A percentile compares a stretch with the other conserved stretches of the same genome.
Evolutionary conservation across 2,113 vertebrate species (phyloP).

Genomic region (Oostethus manadensis): DNA sequence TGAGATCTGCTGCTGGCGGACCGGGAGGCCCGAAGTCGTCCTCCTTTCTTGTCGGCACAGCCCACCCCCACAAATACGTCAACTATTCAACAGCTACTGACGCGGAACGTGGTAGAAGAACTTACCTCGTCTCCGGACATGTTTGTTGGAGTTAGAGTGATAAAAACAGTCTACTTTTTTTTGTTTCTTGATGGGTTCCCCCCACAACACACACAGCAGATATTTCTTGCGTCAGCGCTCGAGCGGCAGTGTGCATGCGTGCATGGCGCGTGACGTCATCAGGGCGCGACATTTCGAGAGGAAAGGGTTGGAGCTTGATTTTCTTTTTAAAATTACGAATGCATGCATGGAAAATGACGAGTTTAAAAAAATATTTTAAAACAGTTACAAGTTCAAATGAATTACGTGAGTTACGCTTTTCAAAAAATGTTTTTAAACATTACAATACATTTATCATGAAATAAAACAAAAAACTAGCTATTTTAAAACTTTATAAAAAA

Average conservation of each 20-base stretch:
- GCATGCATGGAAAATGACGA: too few species aligned
- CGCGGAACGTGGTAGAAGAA: fast-evolving
- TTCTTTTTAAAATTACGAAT: too few species aligned
- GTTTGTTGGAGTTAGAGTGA: conserved; percentile 20
- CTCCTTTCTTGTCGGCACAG: not conserved
- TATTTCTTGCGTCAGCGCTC: conserved; percentile 71
- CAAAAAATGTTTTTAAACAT: too few species aligned
- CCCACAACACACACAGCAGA: conserved; percentile 25
- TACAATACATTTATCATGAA: too few species aligned
- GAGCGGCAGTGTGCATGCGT: conserved; percentile 47
- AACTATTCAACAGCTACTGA: fast-evolving
- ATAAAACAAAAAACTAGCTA: too few species aligned
- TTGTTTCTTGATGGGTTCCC: conserved; percentile 2
- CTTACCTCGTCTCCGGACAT: conserved; percentile 79
- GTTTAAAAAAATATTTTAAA: too few species aligned
- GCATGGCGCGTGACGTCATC: conserved; percentile 19
- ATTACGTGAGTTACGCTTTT: too few species aligned
- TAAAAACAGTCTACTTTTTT: conserved; percentile 17
- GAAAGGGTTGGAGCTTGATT: too few species aligned
- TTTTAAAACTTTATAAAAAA: too few species aligned
- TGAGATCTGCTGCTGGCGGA: conserved; percentile 40
- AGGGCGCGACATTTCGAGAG: conserved; percentile 23
- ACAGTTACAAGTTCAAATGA: too few species aligned
- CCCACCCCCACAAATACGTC: not conserved
- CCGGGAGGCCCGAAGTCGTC: conserved; percentile 57